These are phyloP conservation scores for Ditylenchus weischeri DNA, from an alignment of 2,888 invertebrate species.

Conservation along the genomic window DNA sequence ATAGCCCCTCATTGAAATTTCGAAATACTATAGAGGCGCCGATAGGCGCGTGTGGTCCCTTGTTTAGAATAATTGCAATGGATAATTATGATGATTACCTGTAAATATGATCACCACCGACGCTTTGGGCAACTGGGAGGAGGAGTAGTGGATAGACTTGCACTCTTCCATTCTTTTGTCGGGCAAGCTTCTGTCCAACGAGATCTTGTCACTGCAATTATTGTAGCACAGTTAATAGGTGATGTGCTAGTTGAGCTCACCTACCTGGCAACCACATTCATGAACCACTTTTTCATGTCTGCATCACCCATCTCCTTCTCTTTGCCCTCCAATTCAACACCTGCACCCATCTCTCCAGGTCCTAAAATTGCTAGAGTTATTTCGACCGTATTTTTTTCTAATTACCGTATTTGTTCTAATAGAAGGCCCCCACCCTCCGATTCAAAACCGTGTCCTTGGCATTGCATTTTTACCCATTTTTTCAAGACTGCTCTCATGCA, in stretches of 20 bases:
- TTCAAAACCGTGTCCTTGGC: no score
- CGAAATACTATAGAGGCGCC: no score
- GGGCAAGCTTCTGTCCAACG: conserved; percentile 60
- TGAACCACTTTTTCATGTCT: conserved; percentile 52
- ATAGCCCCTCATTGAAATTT: no score
- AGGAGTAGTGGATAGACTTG: conserved; percentile 30
- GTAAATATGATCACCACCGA: conserved; percentile 73
- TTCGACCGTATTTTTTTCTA: no score
- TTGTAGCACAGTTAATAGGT: background rate
- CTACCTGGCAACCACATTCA: conserved; percentile 43
- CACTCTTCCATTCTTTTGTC: conserved; percentile 60
- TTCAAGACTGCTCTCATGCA: no score
- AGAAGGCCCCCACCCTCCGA: no score
- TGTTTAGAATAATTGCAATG: no score
- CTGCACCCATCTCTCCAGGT: conserved; percentile 37
- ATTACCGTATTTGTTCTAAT: no score
- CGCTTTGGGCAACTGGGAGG: conserved; percentile 57
- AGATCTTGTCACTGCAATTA: conserved; percentile 62
- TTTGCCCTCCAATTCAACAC: conserved; percentile 29
- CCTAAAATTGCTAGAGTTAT: background rate
- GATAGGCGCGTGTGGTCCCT: no score
- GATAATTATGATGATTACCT: no score
- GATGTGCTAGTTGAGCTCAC: conserved; percentile 1
- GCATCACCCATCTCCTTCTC: conserved; percentile 35
- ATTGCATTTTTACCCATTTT: no score